Percentiles rank a stretch among this genome's conserved stretches.
phyloP scores from a whole-genome alignment of 2,888 invertebrate species.

The Cantharis lateralis region DNA sequence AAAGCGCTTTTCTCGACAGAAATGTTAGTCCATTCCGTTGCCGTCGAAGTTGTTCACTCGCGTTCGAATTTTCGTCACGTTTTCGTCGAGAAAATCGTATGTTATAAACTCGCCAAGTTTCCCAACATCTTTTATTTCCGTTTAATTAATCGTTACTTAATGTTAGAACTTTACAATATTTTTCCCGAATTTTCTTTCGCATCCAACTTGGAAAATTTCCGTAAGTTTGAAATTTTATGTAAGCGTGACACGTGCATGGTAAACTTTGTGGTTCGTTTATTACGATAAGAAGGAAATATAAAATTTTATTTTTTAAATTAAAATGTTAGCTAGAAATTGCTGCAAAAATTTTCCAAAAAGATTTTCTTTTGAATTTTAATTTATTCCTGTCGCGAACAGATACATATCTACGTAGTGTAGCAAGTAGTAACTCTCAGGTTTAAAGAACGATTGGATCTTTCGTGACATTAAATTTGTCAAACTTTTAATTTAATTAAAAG shows the following conservation, averaged over 20 bases:
- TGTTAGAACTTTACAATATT: background rate
- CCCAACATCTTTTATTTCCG: background rate
- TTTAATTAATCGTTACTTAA: background rate
- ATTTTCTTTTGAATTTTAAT: background rate
- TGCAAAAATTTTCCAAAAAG: background rate
- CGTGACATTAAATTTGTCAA: background rate
- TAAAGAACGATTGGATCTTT: background rate
- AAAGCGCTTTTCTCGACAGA: conserved; percentile 9
- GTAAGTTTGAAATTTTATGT: background rate
- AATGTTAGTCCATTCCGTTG: conserved; percentile 16
- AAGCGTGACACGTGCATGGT: background rate
- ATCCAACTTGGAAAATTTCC: background rate
- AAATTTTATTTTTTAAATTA: background rate
- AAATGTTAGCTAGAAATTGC: background rate
- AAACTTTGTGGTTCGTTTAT: background rate
- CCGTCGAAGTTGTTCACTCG: conserved; percentile 6
- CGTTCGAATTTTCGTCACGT: conserved; percentile 6
- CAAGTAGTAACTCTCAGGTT: background rate
- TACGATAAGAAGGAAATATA: background rate
- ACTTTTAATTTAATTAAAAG: background rate
- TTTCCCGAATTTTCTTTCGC: background rate
- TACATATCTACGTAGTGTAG: background rate
- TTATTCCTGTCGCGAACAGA: background rate
- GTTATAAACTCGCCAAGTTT: background rate
- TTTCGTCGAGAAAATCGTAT: background rate